These are phyloP conservation scores for Lathronympha strigana DNA, from an alignment of 2,888 invertebrate genomes.

Conservation along the genomic window DNA sequence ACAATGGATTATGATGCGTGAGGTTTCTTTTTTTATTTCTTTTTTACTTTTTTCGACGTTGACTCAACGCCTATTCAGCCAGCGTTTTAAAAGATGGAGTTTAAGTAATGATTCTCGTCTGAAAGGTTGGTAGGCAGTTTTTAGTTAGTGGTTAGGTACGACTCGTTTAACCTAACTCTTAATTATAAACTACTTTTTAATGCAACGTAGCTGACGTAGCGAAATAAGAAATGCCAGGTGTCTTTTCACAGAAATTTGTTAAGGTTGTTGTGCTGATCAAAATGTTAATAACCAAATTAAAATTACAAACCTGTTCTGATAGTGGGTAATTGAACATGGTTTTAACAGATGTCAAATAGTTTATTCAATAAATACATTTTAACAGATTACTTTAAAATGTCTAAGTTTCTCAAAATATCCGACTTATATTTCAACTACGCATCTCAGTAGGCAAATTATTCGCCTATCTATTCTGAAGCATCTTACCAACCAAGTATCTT, in stretches of 20 bases:
- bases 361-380: too few relatives aligned
- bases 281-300: not conserved
- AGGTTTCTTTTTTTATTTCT: conserved; percentile 70
- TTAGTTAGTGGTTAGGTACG: conserved; percentile 65
- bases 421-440: too few relatives aligned
- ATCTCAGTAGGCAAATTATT: too few relatives aligned
- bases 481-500: too few relatives aligned
- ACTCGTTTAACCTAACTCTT: conserved; percentile 15
- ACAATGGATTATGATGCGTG: conserved; percentile 79
- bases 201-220: not conserved
- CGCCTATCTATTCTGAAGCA: too few relatives aligned
- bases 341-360: too few relatives aligned
- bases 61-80: conserved; percentile 73
- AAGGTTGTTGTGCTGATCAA: not conserved
- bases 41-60: conserved; percentile 58
- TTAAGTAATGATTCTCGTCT: conserved; percentile 78
- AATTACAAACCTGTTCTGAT: too few relatives aligned
- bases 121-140: conserved; percentile 54
- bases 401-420: too few relatives aligned
- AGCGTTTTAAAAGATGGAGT: conserved; percentile 77
- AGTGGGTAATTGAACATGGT: too few relatives aligned
- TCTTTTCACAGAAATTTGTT: not conserved
- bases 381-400: too few relatives aligned
- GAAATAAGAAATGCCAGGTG: not conserved
- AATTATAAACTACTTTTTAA: conserved; percentile 22